Evolutionary conservation across 2,113 vertebrate genomes (phyloP).

Genomic region (Anhinga rufa): DNA sequence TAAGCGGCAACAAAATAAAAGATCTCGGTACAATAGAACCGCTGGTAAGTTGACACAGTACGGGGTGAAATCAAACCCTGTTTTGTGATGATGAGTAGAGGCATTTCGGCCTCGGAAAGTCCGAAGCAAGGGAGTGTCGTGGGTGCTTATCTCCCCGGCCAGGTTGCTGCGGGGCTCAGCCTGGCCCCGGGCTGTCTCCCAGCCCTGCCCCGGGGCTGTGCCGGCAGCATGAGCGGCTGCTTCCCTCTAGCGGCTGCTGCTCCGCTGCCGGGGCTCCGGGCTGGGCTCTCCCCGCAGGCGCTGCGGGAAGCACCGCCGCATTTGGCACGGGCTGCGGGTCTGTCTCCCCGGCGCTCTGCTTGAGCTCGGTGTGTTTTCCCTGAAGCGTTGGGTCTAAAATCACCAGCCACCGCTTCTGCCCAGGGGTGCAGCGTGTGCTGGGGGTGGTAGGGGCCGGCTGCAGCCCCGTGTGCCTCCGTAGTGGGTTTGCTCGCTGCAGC

Average conservation of each 20-base stretch:
- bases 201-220: not conserved
- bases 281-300: not conserved
- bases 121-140: not conserved
- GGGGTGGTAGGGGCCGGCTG: not conserved
- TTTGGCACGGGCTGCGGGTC: not conserved
- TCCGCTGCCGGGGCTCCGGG: not conserved
- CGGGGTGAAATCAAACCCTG: not conserved
- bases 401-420: too few species aligned
- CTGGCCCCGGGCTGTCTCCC: not conserved
- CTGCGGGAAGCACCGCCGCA: not conserved
- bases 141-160: accelerated
- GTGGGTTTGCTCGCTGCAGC: not conserved
- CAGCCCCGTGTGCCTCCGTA: accelerated
- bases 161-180: not conserved
- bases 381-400: accelerated
- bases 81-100: not conserved
- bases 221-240: not conserved
- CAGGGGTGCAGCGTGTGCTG: accelerated
- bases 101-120: accelerated
- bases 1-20: conserved; percentile 99
- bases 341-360: not conserved
- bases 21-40: conserved; percentile 99
- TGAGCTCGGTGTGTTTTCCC: not conserved
- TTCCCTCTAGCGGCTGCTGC: conserved; percentile 38
- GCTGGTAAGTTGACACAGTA: conserved; percentile 78